Conservation (phyloP, 2,888 invertebrate species). For the Metacarcinus magister region DNA sequence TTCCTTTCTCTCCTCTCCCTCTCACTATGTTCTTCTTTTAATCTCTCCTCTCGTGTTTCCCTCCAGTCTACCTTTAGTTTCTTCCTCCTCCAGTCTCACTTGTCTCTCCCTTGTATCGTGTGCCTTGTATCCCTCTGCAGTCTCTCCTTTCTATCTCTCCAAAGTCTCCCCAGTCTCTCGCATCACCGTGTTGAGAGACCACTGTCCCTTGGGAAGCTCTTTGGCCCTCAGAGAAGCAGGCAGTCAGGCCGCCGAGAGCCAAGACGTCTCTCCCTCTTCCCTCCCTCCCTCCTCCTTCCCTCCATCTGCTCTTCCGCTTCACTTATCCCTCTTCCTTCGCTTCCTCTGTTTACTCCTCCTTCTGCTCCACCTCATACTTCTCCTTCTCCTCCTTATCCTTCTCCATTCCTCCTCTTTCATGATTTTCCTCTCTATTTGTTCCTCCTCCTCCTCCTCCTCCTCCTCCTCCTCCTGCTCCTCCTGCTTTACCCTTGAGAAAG, state of each 20-base stretch:
- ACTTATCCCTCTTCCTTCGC: slow-evolving; percentile 51
- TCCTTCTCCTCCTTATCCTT: slow-evolving; percentile 33
- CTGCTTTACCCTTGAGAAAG: slow-evolving; percentile 34
- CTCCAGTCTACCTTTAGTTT: too few relatives aligned
- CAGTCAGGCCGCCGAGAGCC: neutral
- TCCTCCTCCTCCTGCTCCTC: slow-evolving; percentile 7
- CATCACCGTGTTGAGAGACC: neutral
- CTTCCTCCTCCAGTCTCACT: neutral
- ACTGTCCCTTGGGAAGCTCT: neutral
- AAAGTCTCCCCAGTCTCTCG: neutral
- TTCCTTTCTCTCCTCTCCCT: neutral
- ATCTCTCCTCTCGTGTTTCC: neutral
- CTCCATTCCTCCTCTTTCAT: slow-evolving; percentile 3
- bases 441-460: neutral
- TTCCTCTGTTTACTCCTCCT: slow-evolving; percentile 47
- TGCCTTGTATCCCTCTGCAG: neutral
- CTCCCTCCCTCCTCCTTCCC: neutral
- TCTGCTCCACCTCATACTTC: slow-evolving; percentile 27
- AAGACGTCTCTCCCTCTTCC: slow-evolving; percentile 27
- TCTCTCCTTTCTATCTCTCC: neutral
- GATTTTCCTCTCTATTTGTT: slow-evolving; percentile 49
- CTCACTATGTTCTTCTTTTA: neutral
- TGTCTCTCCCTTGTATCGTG: neutral
- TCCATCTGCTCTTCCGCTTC: slow-evolving; percentile 37
- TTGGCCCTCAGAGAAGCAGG: neutral